These are phyloP conservation scores for Hydrocynus forskahlii DNA, from an alignment of 2,797 vertebrate species.

Conservation along the genomic window DNA sequence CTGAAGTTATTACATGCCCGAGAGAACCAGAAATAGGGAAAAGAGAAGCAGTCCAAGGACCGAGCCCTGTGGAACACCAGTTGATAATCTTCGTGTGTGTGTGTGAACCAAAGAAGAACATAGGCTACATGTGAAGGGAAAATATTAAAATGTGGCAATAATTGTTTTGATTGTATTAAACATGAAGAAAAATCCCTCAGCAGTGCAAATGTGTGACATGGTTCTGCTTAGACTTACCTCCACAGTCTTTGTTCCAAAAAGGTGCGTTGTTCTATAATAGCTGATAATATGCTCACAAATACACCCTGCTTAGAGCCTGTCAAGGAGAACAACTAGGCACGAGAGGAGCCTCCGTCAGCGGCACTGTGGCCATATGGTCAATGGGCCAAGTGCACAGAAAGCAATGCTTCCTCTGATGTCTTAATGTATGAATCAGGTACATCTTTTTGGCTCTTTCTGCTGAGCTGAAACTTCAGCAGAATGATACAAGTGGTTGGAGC, in stretches of 20 bases:
- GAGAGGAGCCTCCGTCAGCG: slow-evolving; percentile 13
- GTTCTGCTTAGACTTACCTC: not conserved
- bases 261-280: slow-evolving; percentile 2
- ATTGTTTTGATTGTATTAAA: not conserved
- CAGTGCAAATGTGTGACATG: not conserved
- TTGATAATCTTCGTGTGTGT: too few relatives aligned
- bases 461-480: slow-evolving; percentile 1
- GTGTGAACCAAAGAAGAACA: too few relatives aligned
- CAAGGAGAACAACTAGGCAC: slow-evolving; percentile 36
- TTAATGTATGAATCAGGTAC: slow-evolving; percentile 25
- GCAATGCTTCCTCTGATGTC: slow-evolving; percentile 35
- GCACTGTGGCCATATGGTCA: slow-evolving; percentile 43
- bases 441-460: slow-evolving; percentile 31
- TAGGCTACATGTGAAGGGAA: too few relatives aligned
- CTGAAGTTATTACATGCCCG: too few relatives aligned
- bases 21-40: too few relatives aligned
- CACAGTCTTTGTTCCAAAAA: not conserved
- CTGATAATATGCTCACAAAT: slow-evolving; percentile 31
- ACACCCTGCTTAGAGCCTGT: slow-evolving; percentile 24
- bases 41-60: too few relatives aligned
- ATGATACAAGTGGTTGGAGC: not conserved
- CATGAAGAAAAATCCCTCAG: not conserved
- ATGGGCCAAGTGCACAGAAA: slow-evolving; percentile 30
- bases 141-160: not conserved
- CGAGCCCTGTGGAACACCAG: too few relatives aligned